Evolutionary conservation across 2,797 vertebrate genomes (phyloP), one percentile per base, ranked within the genome.

Genomic region (Cetoscarus ocellatus): DNA sequence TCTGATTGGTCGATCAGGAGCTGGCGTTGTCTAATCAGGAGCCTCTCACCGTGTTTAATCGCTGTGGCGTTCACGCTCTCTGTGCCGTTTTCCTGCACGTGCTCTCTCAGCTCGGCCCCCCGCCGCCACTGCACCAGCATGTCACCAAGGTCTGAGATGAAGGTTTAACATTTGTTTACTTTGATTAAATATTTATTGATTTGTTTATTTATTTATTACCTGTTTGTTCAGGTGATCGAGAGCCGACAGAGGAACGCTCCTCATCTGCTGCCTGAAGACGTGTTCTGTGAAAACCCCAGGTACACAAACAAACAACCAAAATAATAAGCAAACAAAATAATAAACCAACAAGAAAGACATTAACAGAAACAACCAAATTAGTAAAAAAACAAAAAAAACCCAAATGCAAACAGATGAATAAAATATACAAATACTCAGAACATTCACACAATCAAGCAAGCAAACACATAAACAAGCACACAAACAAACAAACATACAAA

Each of bases 1-100:
- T 83, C 35, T 75, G 67, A 87, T 81, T 85, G 79, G 67, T 60
- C n/a, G 42, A 2, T 62, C 68, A 91, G 90, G 90, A 91, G 13
- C 78, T 96, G 75, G 96, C 96, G 1, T 85, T 94, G 80, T 92
- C 90, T 89, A 95, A 91, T 3, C 95, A 97, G 44, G 96, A 96
- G 70, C 76, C 89, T 70, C 68, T 97, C 66, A 93, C 95, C 0
- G 73, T 88, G 0, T 95, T 94, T 43, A 96, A 95, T 87, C 95
- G 96, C 82, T 98, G 96, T 1, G 94, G 96, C 0, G 89, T 98
- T 6, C 95, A 97, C 0, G 96, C 95, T 0, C 78, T 98, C 3
- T 94, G 95, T 0, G 95, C 96, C 0, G 94, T 95, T 50, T 95
- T 95, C 84, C 89, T 98, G 86, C 93, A 94, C 86, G 92, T 98